Base-by-base conservation (phyloP, 30 jellyfish, hydroid and myxozoan genomes). In the Phacellophora camtschatica region DNA sequence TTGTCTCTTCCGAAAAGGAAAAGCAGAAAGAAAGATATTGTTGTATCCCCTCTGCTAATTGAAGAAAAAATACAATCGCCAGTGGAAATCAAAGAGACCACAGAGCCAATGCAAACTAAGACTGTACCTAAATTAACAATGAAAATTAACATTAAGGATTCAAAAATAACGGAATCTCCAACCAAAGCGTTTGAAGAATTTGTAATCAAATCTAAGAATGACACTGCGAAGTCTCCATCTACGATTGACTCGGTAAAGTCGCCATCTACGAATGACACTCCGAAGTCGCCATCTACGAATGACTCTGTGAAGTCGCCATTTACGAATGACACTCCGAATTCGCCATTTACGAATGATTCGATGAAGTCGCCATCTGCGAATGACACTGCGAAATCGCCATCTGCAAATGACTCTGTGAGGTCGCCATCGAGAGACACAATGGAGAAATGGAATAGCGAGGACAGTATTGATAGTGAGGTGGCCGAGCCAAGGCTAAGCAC, bases 81-180 rank as follows among this genome's bases (percentile, higher is more conserved):
- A n/a, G n/a, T n/a, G n/a, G n/a, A n/a, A n/a, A n/a, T n/a, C n/a
- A n/a, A n/a, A n/a, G n/a, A n/a, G n/a, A n/a, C n/a, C n/a, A n/a
- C n/a, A n/a, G n/a, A n/a, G n/a, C n/a, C n/a, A n/a, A n/a, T n/a
- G n/a, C 58, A 18, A 63, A 49, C 19, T 12, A 78, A 51, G 25
- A 55, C 81, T 5, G 63, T 77, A 31, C 57, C 46, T n/a, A 78
- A 78, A 20, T 46, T 80, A 5, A 80, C 84, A 2, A 65, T 80
- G 91, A 80, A 64, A 53, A 80, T 80, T 24, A 66, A 80, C 35
- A 80, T 80, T 22, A 80, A 55, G 49, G 75, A 80, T 59, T 80
- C 91, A 7, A 66, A 80, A 23, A 65, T 80, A 6, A 80, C 91
- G 25, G 91, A 80, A 55, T 80, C 91, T 3, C 91, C 91, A 12